Evolutionary conservation across 2,888 invertebrate species (phyloP), one percentile per base, ranked within the genome.

Genomic region (Nephrotoma flavescens): DNA sequence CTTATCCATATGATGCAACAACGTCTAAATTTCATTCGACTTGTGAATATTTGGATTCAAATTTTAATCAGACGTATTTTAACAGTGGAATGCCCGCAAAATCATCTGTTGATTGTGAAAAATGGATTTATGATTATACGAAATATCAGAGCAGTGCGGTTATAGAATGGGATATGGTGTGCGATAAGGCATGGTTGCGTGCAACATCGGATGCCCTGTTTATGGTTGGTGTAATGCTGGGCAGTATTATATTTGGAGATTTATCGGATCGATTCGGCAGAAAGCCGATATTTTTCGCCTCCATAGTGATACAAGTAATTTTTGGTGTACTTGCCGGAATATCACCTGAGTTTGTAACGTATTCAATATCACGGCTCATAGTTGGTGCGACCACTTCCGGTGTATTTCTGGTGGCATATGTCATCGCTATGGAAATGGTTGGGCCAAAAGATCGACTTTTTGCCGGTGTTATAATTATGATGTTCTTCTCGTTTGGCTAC

Each of bases 361-460:
- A 95, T 89, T 94, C 95, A 11, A 90, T 94, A 87, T 93, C 94
- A 83, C 92, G 96, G 88, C 91, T 95, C 87, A 90, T 96, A 86
- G 93, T 96, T 41, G 96, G 96, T 12, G 94, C 95, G 11, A 95
- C 95, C 9, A 95, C 96, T 7, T 95, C 95, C 6, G 96, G 96
- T 0, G 95, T 96, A 9, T 96, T 96, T 89, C 92, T 96, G 87
- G 95, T 96, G 31, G 95, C 95, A 84, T 96, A 96, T 90, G 96
- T 96, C 86, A 95, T 96, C 88, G 95, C 96, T 93, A 92, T 92
- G 91, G 95, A 95, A 91, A 95, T 95, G 95, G 95, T 95, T 9
- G 95, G 95, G 5, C 95, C 95, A 0, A 92, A 92, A 86, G 94
- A 94, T 89, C 93, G 95, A 83, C 92, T 94, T 86, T 92, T 95